Conservation (phyloP, 2,888 invertebrate genomes). For the Aphrophora alni region DNA sequence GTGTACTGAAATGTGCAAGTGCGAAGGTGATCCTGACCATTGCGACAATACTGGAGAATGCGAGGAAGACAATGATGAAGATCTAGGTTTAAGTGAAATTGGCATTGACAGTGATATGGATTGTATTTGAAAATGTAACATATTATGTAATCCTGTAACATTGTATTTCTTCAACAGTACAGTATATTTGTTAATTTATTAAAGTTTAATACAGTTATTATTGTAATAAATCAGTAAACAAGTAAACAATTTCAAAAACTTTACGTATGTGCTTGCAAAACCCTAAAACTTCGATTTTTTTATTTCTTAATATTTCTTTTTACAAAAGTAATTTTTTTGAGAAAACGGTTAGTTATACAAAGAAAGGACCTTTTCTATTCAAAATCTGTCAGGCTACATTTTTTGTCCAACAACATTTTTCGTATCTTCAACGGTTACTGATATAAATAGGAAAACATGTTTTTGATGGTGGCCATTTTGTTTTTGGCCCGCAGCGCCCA, state of each 20-base stretch:
- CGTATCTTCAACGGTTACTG: background rate
- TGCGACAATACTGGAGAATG: background rate
- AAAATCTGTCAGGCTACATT: background rate
- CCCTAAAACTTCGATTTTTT: background rate
- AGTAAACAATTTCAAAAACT: no score
- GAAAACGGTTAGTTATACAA: background rate
- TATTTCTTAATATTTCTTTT: background rate
- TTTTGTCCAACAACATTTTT: background rate
- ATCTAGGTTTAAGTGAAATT: background rate
- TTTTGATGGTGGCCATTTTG: conserved; percentile 16
- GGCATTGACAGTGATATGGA: background rate
- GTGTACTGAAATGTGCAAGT: background rate
- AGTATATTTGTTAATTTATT: background rate
- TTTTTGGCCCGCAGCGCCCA: background rate
- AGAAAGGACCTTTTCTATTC: background rate
- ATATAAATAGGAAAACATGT: conserved; percentile 18
- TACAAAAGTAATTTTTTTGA: background rate
- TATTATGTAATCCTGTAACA: background rate
- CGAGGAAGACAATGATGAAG: background rate
- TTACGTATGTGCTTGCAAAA: background rate
- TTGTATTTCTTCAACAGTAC: background rate
- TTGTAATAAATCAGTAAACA: no score
- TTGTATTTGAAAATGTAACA: background rate
- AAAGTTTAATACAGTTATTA: background rate
- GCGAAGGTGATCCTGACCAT: background rate